Percentiles rank a stretch among this genome's conserved stretches.
These are phyloP conservation scores for Pristis pectinata DNA, from an alignment of 2,797 vertebrate species.

Conservation along the genomic window DNA sequence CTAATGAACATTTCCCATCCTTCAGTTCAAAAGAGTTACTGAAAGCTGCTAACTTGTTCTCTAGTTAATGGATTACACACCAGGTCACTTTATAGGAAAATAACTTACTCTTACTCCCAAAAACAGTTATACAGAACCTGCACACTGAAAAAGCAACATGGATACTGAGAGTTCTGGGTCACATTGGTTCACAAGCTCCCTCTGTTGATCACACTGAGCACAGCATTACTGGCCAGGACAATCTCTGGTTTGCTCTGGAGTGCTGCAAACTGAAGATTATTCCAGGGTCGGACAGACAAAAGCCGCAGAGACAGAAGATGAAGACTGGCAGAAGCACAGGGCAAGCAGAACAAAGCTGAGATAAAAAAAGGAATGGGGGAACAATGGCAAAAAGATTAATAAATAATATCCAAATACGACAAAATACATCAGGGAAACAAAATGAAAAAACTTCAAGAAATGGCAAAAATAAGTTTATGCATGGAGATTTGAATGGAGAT, in stretches of 20 bases:
- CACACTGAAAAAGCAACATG: neutral
- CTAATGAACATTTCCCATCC: neutral
- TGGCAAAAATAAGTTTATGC: neutral
- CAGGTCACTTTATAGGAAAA: neutral
- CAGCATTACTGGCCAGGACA: neutral
- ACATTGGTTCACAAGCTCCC: constrained; percentile 2
- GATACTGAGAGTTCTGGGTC: too few relatives aligned
- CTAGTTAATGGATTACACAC: neutral
- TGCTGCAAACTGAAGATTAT: neutral
- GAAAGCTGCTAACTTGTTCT: neutral
- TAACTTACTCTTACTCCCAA: neutral
- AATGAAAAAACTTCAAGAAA: neutral
- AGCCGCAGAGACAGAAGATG: neutral
- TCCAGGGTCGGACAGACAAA: neutral
- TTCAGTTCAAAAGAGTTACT: neutral
- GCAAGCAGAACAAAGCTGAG: neutral
- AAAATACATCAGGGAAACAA: neutral
- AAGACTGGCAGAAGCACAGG: neutral
- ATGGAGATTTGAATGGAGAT: neutral
- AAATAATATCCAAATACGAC: too few relatives aligned
- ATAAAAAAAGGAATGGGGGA: neutral
- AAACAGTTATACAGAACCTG: neutral
- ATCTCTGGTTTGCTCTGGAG: too few relatives aligned
- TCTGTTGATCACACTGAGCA: neutral
- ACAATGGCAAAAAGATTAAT: neutral